A percentile compares a stretch with the other conserved stretches of the same genome.
Evolutionary conservation across 2,797 vertebrate species (phyloP).

Genomic region (Falco biarmicus): DNA sequence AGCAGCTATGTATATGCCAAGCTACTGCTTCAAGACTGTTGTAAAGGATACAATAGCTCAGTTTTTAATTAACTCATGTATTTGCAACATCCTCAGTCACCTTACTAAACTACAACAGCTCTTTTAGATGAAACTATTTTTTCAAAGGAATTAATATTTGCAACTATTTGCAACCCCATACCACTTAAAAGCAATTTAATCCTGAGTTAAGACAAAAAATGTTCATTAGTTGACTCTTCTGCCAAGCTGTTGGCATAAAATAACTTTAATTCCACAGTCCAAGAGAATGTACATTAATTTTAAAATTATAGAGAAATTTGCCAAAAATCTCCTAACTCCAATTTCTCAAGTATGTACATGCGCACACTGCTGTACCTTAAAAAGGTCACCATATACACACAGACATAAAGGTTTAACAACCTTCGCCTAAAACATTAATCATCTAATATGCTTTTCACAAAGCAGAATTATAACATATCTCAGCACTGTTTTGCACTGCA

Average conservation of each 20-base stretch:
- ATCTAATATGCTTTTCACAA: not conserved
- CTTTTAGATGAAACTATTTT: not conserved
- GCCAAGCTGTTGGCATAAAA: not conserved
- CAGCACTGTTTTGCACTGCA: not conserved
- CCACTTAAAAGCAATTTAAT: not conserved
- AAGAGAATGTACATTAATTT: not conserved
- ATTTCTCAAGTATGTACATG: not conserved
- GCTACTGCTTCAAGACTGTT: not conserved
- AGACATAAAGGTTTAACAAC: not conserved
- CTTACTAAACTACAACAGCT: not conserved
- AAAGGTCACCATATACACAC: not conserved
- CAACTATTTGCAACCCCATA: not conserved
- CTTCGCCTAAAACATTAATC: not conserved
- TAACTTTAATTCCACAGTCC: not conserved
- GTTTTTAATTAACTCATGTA: not conserved
- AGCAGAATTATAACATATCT: not conserved
- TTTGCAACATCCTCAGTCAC: not conserved
- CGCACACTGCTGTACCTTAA: not conserved
- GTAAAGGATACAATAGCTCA: not conserved
- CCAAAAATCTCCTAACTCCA: not conserved
- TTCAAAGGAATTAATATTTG: not conserved
- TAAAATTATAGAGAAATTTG: not conserved
- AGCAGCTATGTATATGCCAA: not conserved
- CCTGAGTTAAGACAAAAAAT: rapidly evolving
- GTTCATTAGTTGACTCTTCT: not conserved